Percentiles rank a stretch among this genome's conserved stretches.
Conservation (phyloP, 1,140 invertebrate genomes). For the Saccostrea echinata region DNA sequence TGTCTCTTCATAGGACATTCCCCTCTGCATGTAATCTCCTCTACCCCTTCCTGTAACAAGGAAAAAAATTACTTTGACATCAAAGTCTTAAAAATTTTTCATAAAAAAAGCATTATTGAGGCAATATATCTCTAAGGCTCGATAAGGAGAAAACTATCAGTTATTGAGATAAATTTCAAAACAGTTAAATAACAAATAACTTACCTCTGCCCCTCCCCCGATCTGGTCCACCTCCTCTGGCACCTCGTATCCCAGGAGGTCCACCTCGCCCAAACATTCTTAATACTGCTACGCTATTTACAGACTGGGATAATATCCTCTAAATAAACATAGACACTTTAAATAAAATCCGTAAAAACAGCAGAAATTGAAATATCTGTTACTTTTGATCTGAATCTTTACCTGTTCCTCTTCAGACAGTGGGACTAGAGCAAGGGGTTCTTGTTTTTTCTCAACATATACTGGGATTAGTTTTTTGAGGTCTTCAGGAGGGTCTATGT, state of each 20-base stretch:
- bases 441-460: slow-evolving; percentile 87
- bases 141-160: neutral
- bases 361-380: neutral
- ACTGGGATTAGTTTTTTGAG: slow-evolving; percentile 84
- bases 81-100: too few relatives aligned
- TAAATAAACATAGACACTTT: slow-evolving; percentile 70
- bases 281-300: slow-evolving; percentile 83
- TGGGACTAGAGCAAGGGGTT: slow-evolving; percentile 88
- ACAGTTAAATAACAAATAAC: slow-evolving; percentile 34
- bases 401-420: slow-evolving; percentile 91
- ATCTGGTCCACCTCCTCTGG: slow-evolving; percentile 70
- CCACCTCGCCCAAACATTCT: slow-evolving; percentile 78
- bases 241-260: slow-evolving; percentile 67
- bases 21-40: slow-evolving; percentile 79
- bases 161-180: neutral
- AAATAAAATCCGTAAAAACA: neutral
- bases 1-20: slow-evolving; percentile 75
- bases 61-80: neutral
- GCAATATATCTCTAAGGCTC: neutral
- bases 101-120: neutral
- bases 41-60: slow-evolving; percentile 79
- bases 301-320: slow-evolving; percentile 83
- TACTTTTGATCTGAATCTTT: slow-evolving; percentile 59
- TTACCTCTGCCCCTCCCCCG: slow-evolving; percentile 83
- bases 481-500: slow-evolving; percentile 86